Percentiles rank a stretch among this genome's conserved stretches.
phyloP scores from a whole-genome alignment of 2,888 invertebrate genomes.

The Cistogaster globosa region DNA sequence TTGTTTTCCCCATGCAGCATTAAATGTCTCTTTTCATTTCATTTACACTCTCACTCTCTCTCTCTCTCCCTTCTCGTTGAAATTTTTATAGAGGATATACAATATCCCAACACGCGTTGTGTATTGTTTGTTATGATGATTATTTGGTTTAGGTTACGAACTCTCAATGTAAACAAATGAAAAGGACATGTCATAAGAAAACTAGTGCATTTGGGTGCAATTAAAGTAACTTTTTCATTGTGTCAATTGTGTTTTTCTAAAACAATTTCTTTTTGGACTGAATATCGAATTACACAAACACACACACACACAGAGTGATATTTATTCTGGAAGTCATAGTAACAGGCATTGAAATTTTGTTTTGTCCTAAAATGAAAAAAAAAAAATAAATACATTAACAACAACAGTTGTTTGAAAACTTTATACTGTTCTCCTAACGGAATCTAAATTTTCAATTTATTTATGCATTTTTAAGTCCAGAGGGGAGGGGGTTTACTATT shows the following conservation, averaged over 20 bases:
- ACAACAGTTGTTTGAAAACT: no score
- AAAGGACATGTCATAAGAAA: slow-evolving; percentile 7
- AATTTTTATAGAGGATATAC: background rate
- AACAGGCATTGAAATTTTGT: no score
- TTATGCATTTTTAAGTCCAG: no score
- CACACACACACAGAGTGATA: background rate
- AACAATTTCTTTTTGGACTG: background rate
- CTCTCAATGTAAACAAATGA: slow-evolving; percentile 13
- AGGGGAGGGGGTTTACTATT: no score
- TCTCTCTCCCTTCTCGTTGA: background rate
- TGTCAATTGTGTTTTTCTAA: background rate
- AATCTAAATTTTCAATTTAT: no score
- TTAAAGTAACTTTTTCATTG: slow-evolving; percentile 8
- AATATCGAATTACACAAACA: slow-evolving; percentile 20
- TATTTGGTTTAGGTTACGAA: slow-evolving; percentile 23
- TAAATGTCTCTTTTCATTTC: no score
- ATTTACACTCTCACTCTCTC: background rate
- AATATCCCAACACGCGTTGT: slow-evolving; percentile 30
- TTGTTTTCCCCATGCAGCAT: background rate
- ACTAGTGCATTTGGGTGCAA: background rate
- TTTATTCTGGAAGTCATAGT: no score
- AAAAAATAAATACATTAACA: no score
- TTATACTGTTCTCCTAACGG: no score
- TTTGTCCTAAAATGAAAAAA: no score
- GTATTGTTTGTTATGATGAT: slow-evolving; percentile 7